Base-by-base conservation (phyloP, 1,140 invertebrate genomes). In the Formica exsecta region DNA sequence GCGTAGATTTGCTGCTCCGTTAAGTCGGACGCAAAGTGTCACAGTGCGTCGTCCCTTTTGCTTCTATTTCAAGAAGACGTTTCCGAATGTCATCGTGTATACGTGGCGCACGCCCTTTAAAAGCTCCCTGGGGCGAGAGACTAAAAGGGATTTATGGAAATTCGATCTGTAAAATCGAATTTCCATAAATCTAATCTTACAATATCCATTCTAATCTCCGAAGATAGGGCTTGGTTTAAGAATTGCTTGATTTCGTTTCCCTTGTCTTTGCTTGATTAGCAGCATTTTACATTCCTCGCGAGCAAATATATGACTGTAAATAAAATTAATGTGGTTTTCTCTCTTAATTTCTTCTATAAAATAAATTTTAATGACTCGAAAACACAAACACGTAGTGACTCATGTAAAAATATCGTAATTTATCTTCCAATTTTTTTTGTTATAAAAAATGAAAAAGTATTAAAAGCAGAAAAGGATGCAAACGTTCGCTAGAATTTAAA, bases 61-160 rank as follows among this genome's bases (percentile, higher is more conserved):
- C 19, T 81, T 71, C 22, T 71, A 81, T 71, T 73, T 81, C 25
- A 61, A 61, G 38, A 73, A 68, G 44, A 11, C 22, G 65, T 32
- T 71, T 51, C 19, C 16, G 66, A 71, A 32, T 25, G 29, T 66
- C 44, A 44, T 6, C 19, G 25, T 32, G 29, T 59, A 41, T n/a
- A 32, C 25, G 2, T 44, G 25, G 25, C 54, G 19, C 11, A 51
- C 13, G 61, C 61, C 62, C 36, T 81, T 71, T 57, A 11, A 57
- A 44, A 38, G 48, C 16, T 19, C 48, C 44, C 48, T 13, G 11
- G 7, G 44, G 16, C 48, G 16, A 22, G 57, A 44, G 41, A 22
- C 32, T 44, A 51, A 59, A 25, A 54, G 29, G 22, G n/a, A 70
- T 80, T 80, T 70, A 70, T 70, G 41, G n/a, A 25, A 65, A 64